Percentiles rank a stretch among this genome's conserved stretches.
These are phyloP conservation scores for Wiebesia pumilae DNA, from an alignment of 1,140 invertebrate species.

Conservation along the genomic window DNA sequence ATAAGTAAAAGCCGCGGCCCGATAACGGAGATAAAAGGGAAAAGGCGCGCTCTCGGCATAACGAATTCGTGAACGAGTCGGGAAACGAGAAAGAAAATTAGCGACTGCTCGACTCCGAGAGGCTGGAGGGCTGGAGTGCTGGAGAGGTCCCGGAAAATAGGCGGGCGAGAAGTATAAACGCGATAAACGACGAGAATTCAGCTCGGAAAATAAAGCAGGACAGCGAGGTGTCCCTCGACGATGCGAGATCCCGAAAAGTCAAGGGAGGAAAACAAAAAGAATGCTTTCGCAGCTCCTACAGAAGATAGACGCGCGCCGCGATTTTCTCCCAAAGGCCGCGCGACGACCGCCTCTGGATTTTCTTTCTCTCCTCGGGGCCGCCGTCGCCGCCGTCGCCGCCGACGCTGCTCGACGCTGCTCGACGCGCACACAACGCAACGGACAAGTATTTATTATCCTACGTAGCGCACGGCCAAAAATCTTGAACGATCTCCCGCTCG, in stretches of 20 bases:
- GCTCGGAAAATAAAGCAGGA: background rate
- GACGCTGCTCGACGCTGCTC: background rate
- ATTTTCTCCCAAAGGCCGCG: conserved; percentile 22
- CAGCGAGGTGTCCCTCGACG: background rate
- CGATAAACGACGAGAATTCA: background rate
- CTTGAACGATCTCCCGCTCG: conserved; percentile 34
- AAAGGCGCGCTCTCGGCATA: too few relatives aligned
- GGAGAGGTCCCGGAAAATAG: background rate
- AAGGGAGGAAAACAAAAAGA: conserved; percentile 17
- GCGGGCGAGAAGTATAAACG: conserved; percentile 13
- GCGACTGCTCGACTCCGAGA: background rate
- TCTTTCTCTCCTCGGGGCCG: conserved; percentile 18
- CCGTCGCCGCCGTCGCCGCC: background rate
- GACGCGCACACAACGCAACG: background rate
- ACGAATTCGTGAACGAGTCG: too few relatives aligned
- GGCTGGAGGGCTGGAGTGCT: too few relatives aligned
- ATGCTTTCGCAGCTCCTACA: conserved; percentile 14
- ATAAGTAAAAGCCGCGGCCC: too few relatives aligned
- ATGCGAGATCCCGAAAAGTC: background rate
- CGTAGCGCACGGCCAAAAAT: conserved; percentile 28
- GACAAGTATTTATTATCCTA: conserved; percentile 44
- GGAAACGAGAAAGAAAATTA: background rate
- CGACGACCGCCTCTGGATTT: conserved; percentile 9
- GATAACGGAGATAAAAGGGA: too few relatives aligned
- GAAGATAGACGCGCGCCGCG: conserved; percentile 10